A percentile compares a stretch with the other conserved stretches of the same genome.
These are phyloP conservation scores for Chrysogorgia sp. DNA, from an alignment of 92 coral and sea anemone genomes.

Conservation along the genomic window DNA sequence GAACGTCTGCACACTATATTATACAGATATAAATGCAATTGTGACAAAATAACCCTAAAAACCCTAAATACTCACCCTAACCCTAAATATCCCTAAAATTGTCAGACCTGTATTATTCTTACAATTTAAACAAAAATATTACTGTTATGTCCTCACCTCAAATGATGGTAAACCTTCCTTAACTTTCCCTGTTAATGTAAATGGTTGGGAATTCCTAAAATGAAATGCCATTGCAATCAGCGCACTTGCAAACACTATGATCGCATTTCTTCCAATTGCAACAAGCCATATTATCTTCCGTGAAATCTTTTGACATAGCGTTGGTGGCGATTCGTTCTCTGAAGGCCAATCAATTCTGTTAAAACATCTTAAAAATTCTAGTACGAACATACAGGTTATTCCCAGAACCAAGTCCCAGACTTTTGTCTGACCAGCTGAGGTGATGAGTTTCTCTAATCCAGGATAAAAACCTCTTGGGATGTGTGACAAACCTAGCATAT, in stretches of 20 bases:
- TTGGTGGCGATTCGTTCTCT: slow-evolving; percentile 51
- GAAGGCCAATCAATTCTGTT: slow-evolving; percentile 72
- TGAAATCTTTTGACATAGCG: slow-evolving; percentile 65
- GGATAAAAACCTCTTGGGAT: slow-evolving; percentile 68
- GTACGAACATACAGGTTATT: slow-evolving; percentile 62
- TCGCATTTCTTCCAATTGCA: slow-evolving; percentile 84
- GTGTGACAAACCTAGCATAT: slow-evolving; percentile 70
- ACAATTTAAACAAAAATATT: too few species aligned
- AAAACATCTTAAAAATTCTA: slow-evolving; percentile 60
- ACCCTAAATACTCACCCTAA: too few species aligned
- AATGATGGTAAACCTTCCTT: slow-evolving; percentile 75
- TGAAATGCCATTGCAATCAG: slow-evolving; percentile 68
- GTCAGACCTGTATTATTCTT: too few species aligned
- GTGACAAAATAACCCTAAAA: too few species aligned
- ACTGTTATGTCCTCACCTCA: slow-evolving; percentile 69
- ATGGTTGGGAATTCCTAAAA: slow-evolving; percentile 35
- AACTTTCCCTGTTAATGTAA: slow-evolving; percentile 70
- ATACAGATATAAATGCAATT: too few species aligned
- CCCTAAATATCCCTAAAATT: too few species aligned
- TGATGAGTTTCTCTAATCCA: slow-evolving; percentile 68
- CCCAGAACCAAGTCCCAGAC: slow-evolving; percentile 83
- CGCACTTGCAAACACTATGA: slow-evolving; percentile 75
- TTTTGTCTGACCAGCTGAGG: slow-evolving; percentile 67
- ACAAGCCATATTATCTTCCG: slow-evolving; percentile 83
- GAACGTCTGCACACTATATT: too few species aligned